Base-by-base conservation (phyloP, 1,140 invertebrate genomes). In the Littorina saxatilis region DNA sequence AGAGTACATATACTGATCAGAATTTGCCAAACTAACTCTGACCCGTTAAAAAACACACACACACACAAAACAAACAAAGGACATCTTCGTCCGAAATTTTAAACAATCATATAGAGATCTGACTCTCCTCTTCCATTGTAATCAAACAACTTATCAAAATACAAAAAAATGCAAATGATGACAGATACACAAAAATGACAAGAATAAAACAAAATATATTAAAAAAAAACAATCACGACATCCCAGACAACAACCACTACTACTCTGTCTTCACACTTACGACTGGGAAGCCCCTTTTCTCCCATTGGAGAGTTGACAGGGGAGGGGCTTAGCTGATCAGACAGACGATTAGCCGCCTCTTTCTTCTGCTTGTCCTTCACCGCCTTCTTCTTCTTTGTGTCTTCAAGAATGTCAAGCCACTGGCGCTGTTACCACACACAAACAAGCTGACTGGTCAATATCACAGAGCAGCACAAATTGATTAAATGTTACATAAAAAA, bases 361-460 rank as follows among this genome's bases (percentile, higher is more conserved):
- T 91, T 96, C 94, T 83, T 95, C 95, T 92, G 91, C 73, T 91
- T 92, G 74, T 94, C 94, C 84, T 89, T 83, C 17, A 90, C 87
- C n/a, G 93, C 87, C 80, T 93, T 93, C 47, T 91, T 90, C 84
- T 97, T 97, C 92, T 99, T 99, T 0, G 97, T 96, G 86, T 96
- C 94, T 88, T 99, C 98, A 89, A 98, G 96, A 89, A 97, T 96
- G 85, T 98, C 97, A 80, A 99, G 93, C 98, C 98, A 99, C 89
- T 98, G 96, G 93, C 97, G 96, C 95, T 97, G 88, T 29, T 43
- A 75, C 35, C n/a, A 27, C 61, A 66, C 61, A 29, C n/a, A n/a
- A n/a, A n/a, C 15, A 32, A 74, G 13, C 20, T 23, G 72, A 40
- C 20, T 32, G 66, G 66, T 15, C 27, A 55, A 55, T 15, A 11